Evolutionary conservation across 1,140 invertebrate species (phyloP).

Genomic region (Bradysia coprophila): DNA sequence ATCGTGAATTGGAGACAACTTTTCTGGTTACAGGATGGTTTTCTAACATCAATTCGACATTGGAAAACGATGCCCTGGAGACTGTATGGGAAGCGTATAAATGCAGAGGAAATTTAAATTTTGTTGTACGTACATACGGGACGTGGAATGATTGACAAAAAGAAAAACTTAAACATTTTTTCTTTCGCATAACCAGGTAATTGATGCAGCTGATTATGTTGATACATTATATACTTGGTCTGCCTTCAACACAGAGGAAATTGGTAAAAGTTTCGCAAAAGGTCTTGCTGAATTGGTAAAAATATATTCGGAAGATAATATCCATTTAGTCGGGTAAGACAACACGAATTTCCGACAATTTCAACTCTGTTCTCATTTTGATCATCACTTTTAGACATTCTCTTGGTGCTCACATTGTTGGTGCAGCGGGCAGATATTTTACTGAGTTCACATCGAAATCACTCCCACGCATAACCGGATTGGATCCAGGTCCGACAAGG

Average conservation of each 20-base stretch:
- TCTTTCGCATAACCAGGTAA: not conserved
- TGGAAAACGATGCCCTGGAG: not conserved
- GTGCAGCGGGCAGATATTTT: conserved; percentile 27
- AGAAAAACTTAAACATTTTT: not conserved
- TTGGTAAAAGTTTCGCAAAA: conserved; percentile 1
- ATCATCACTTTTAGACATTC: too few species aligned
- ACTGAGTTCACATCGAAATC: conserved; percentile 14
- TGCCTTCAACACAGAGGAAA: conserved; percentile 2
- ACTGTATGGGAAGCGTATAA: not conserved
- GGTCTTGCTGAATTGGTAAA: not conserved
- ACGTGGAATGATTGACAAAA: not conserved
- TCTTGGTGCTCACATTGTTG: conserved; percentile 28
- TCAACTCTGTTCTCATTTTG: not conserved
- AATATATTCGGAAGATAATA: conserved; percentile 14
- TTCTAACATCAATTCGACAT: not conserved
- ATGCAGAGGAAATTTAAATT: not conserved
- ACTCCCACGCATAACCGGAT: conserved; percentile 34
- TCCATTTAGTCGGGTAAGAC: conserved; percentile 22
- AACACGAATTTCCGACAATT: too few species aligned
- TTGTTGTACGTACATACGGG: not conserved
- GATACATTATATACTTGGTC: conserved; percentile 2
- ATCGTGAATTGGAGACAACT: not conserved
- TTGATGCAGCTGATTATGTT: conserved; percentile 2
- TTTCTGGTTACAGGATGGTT: not conserved
- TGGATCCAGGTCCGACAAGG: conserved; percentile 50